phyloP scores from a whole-genome alignment of 2,888 invertebrate species.

The Drosophila pullipes region DNA sequence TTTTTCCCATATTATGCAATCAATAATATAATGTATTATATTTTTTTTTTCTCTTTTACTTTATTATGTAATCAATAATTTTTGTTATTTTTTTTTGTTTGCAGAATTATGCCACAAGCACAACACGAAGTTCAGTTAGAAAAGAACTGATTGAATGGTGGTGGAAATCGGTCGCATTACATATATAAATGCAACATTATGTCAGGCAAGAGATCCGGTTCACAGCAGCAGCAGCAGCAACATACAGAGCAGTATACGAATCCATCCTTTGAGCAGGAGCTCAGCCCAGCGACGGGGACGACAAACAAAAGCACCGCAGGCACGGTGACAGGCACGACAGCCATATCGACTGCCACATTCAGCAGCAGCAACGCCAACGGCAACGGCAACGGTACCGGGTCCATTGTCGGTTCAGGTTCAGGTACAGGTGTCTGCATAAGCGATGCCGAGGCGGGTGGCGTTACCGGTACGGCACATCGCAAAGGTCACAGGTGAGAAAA shows the following conservation, averaged over 20 bases:
- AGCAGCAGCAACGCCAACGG: not conserved
- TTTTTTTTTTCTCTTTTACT: too few species aligned
- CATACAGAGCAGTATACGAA: conserved; percentile 77
- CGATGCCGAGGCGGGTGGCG: conserved; percentile 59
- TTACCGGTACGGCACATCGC: conserved; percentile 87
- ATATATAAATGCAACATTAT: conserved; percentile 75
- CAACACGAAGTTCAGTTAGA: conserved; percentile 2
- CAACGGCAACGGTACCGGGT: conserved; percentile 12
- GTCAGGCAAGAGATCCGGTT: conserved; percentile 64
- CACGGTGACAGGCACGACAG: conserved; percentile 33
- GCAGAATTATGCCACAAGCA: conserved; percentile 52
- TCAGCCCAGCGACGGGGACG: conserved; percentile 19
- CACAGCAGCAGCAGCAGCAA: conserved; percentile 30
- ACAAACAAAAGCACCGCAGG: conserved; percentile 8
- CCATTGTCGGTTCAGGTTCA: conserved; percentile 18
- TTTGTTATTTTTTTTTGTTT: conserved; percentile 9
- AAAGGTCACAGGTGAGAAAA: conserved; percentile 88
- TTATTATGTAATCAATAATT: not conserved
- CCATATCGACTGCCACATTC: conserved; percentile 67
- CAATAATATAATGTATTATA: not conserved
- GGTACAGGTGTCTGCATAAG: conserved; percentile 29
- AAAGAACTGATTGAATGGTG: conserved; percentile 55
- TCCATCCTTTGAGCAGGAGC: conserved; percentile 81
- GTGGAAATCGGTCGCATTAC: conserved; percentile 20
- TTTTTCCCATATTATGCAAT: not conserved